Base-by-base conservation (phyloP, 2,113 vertebrate species). In the Mandrillus leucophaeus region DNA sequence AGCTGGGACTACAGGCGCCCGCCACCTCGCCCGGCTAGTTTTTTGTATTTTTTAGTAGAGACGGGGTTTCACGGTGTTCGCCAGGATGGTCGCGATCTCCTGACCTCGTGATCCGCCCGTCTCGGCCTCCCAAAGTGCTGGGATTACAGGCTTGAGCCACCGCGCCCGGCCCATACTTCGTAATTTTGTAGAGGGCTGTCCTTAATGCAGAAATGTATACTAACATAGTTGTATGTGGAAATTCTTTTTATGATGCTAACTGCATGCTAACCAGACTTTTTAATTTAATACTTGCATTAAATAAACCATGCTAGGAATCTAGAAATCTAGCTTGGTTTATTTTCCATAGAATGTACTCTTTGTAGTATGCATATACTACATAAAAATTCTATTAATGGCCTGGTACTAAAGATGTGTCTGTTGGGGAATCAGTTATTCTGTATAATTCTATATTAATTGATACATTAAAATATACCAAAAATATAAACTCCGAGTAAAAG, bases 401-500 rank as follows among this genome's bases (percentile, higher is more conserved):
- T 72, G 66, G 50, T 73, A 64, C 25, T 68, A 84, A 64, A 72
- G 17, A 55, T 25, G 6, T 66, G 27, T 90, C 57, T n/a, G 17
- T 50, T 88, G 73, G 30, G 23, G 14, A 83, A 79, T 45, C 23
- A 35, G 8, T 84, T 79, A 79, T 82, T 95, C 55, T 93, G 30
- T 59, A 66, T 59, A 85, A 95, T 76, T 96, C 61, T 81, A 81
- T 64, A 8, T 73, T 43, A 38, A 38, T 6, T 50, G 27, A 93
- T 55, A 85, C 7, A 75, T 59, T 73, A 92, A 95, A 92, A 95
- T 38, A 52, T 64, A 91, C 11, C 68, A 88, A 87, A 96, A 97
- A 38, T 83, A 38, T 43, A 70, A 90, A 76, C 35, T 76, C 18
- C 25, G 55, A 97, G 9, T 27, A 80, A 93, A 52, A 80, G n/a